Percentiles rank a stretch among this genome's conserved stretches.
These are phyloP conservation scores for Lonchura striata DNA, from an alignment of 2,113 vertebrate genomes.

Conservation along the genomic window DNA sequence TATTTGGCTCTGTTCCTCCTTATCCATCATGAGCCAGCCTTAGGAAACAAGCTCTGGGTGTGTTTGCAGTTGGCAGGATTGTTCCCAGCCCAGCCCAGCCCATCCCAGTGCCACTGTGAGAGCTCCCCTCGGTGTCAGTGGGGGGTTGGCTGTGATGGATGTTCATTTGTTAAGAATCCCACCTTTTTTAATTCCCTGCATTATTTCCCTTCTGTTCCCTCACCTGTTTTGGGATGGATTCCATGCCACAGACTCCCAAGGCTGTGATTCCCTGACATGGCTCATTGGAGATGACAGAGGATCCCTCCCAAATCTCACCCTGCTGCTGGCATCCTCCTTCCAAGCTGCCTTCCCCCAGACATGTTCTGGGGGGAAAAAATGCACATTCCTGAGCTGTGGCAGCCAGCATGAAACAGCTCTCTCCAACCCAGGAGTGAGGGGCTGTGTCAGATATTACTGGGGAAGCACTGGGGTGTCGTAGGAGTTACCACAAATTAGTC, in stretches of 20 bases:
- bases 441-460: not conserved
- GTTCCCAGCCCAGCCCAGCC: not conserved
- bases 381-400: not conserved
- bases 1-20: not conserved
- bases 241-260: not conserved
- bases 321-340: not conserved
- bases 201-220: not conserved
- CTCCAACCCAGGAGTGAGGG: not conserved
- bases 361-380: not conserved
- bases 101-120: not conserved
- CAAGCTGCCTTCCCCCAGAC: not conserved
- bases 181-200: not conserved
- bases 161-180: not conserved
- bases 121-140: not conserved
- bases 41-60: not conserved
- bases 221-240: not conserved
- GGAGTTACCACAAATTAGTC: not conserved
- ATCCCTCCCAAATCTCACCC: not conserved
- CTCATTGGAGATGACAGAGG: not conserved
- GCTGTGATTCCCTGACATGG: not conserved
- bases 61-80: not conserved
- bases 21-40: fast-evolving
- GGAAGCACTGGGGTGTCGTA: not conserved
- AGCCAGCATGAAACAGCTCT: not conserved
- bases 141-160: not conserved